Evolutionary conservation across 2,113 vertebrate genomes (phyloP).

Genomic region (Epinephelus fuscoguttatus): DNA sequence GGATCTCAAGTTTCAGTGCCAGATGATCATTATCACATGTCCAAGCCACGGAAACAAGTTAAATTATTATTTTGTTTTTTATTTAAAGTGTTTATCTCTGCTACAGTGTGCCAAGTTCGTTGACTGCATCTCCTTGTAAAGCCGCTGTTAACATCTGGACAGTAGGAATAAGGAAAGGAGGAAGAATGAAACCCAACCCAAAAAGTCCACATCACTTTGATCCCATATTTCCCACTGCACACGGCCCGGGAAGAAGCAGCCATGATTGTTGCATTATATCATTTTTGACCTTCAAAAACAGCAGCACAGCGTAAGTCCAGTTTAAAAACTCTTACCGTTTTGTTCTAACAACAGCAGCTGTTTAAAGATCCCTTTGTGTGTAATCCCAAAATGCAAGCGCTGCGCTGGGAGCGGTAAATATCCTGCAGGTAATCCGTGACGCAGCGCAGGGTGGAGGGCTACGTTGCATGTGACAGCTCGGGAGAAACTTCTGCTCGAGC

Average conservation of each 20-base stretch:
- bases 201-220: not conserved
- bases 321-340: slow-evolving; percentile 65
- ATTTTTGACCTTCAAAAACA: not conserved
- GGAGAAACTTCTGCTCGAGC: too few species aligned
- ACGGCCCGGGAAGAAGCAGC: not conserved
- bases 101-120: not conserved
- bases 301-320: too few species aligned
- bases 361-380: slow-evolving; percentile 11
- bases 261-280: not conserved
- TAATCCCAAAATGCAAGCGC: slow-evolving; percentile 13
- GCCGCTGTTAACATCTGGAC: not conserved
- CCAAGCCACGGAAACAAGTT: too few species aligned
- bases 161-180: not conserved
- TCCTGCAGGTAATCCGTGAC: slow-evolving; percentile 13
- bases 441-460: accelerated
- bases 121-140: too few species aligned
- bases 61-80: too few species aligned
- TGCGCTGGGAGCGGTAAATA: accelerated
- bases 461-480: not conserved
- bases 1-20: not conserved
- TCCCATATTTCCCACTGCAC: not conserved
- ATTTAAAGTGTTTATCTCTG: not conserved
- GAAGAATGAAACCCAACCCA: not conserved
- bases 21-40: not conserved
- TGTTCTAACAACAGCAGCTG: slow-evolving; percentile 13